Evolutionary conservation across 1,140 invertebrate genomes (phyloP), one percentile per base, ranked within the genome.

Genomic region (Andrena cerasifolii): DNA sequence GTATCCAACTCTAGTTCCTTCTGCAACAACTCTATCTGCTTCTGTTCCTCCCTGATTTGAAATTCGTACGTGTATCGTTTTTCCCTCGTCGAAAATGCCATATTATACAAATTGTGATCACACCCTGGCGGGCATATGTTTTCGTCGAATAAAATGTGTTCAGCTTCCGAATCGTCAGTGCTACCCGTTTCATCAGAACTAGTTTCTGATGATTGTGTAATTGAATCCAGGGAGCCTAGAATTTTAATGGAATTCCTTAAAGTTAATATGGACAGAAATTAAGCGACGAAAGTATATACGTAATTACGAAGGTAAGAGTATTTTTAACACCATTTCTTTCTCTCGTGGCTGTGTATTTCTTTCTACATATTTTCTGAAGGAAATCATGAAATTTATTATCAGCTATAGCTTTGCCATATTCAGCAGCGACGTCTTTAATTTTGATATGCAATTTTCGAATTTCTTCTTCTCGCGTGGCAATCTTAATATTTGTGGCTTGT

Each of bases 361-460:
- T 97, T 79, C 95, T 96, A 84, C 96, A 97, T 40, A 97, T 96
- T 80, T 95, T 95, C 8, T 94, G 94, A 43, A 97, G 89, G 86
- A 96, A 97, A 78, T 95, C 94, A 24, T 92, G 94, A 90, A 96
- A 97, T 84, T 96, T 96, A 83, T 96, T 95, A 43, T 96, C 95
- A 67, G 94, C 94, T 0, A 95, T 93, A 2, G 94, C 93, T 28
- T 87, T 92, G 45, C 94, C 90, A 85, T 96, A 96, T 40, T 92
- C 92, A 3, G 87, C 53, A 76, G 94, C 89, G 5, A 95, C 72
- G 0, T 93, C 91, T 73, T 93, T 91, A 47, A 95, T 94, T 66
- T 93, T 93, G n/a, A 94, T 93, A 21, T 93, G 92, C n/a, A 95
- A 84, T 14, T 91, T 93, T n/a, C 31, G 36, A 33, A 77, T 71